Conservation (phyloP, 1,140 invertebrate genomes). For the Oryctes rhinoceros region DNA sequence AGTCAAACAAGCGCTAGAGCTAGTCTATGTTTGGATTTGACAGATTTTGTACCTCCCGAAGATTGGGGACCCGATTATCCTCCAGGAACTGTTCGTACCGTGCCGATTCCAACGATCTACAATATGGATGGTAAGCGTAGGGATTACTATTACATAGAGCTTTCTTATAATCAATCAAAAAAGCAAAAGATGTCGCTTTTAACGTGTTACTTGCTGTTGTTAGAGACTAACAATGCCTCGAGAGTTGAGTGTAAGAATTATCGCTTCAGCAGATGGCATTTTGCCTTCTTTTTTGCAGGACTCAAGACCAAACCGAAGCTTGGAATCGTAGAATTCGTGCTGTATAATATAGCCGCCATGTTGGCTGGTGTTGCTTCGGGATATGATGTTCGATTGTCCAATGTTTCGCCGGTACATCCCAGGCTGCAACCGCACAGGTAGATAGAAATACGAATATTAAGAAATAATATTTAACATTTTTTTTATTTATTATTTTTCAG, state of each 20-base stretch:
- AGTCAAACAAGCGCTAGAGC: conserved; percentile 47
- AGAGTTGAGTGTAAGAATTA: too few species aligned
- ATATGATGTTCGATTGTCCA: conserved; percentile 88
- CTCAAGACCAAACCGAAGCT: conserved; percentile 72
- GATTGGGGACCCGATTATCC: conserved; percentile 74
- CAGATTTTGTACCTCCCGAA: conserved; percentile 64
- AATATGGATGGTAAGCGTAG: conserved; percentile 68
- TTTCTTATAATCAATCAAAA: too few species aligned
- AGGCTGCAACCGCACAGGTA: conserved; percentile 74
- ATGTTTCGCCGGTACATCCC: conserved; percentile 84
- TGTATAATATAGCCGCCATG: conserved; percentile 91
- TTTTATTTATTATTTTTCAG: conserved; percentile 45
- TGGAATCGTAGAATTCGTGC: conserved; percentile 80
- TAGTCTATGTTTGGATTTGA: conserved; percentile 54
- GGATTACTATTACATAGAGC: too few species aligned
- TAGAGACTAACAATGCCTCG: too few species aligned
- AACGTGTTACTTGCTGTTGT: too few species aligned
- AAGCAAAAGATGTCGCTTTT: not conserved
- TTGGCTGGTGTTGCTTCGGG: conserved; percentile 88
- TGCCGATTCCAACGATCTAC: conserved; percentile 81
- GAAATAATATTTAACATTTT: too few species aligned
- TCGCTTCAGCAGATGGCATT: not conserved
- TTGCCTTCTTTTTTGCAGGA: conserved; percentile 54
- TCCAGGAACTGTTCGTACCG: conserved; percentile 65
- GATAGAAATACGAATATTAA: too few species aligned